Base-by-base conservation (phyloP, 2,113 vertebrate genomes). In the Epinephelus lanceolatus region DNA sequence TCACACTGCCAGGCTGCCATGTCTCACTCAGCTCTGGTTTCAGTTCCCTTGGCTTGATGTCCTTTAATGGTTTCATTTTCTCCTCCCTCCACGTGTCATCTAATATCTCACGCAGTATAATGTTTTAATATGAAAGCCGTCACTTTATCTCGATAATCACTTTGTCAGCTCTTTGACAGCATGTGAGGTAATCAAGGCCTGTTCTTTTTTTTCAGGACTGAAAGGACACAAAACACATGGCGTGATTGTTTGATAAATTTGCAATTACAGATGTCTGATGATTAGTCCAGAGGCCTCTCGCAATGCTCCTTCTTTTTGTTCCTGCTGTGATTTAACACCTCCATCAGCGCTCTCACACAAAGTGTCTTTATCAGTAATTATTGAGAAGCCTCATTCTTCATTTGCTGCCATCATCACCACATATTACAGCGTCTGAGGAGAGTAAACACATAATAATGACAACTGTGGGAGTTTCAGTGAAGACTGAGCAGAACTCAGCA, bases 311-410 rank as follows among this genome's bases (percentile, higher is more conserved):
- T 1, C 15, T 71, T 59, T 70, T 76, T 66, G 66, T 76, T 25
- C 78, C 19, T 0, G 45, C 71, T 15, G 61, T 13, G 67, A 81
- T 73, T 61, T 56, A 60, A 53, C 23, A 14, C 71, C 76, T 70
- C 57, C 13, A 4, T 69, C 69, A 52, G 53, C 25, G 9, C 40
- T 5, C 60, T 23, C 23, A 19, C 9, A 69, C 56, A 49, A 55
- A 71, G 63, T 3, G 72, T 83, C 80, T 55, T 56, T 17, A 72
- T 78, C 81, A 17, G 15, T 33, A 27, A 42, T n/a, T 57, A 66
- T 3, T 18, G 19, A 56, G 53, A 0, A 11, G 55, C 59, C 11
- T 49, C 1, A 4, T 62, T 69, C 62, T 47, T 37, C 47, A 21
- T 2, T 0, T 8, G 70, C 27, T 0, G 25, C 40, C 45, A 1